These are phyloP conservation scores for Alligator mississippiensis DNA, from an alignment of 2,113 vertebrate genomes.

Conservation along the genomic window DNA sequence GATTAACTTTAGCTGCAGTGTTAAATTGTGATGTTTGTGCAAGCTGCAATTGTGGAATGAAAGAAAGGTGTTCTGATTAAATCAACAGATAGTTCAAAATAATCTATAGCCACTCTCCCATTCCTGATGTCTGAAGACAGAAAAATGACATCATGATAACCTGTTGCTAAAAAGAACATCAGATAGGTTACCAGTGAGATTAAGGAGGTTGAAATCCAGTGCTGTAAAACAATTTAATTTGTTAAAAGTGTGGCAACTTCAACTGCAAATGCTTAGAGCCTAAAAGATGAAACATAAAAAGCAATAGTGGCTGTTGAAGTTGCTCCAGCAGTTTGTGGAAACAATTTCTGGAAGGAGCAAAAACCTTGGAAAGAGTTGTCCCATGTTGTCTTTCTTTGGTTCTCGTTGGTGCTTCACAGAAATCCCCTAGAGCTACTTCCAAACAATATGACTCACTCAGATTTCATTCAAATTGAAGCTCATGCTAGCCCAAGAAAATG, in stretches of 20 bases:
- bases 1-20: conserved; percentile 24
- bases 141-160: not conserved
- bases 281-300: not conserved
- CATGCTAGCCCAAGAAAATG: not conserved
- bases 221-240: not conserved
- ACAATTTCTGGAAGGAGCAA: not conserved
- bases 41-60: conserved; percentile 22
- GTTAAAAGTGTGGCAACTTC: not conserved
- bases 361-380: conserved; percentile 1
- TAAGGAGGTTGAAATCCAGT: not conserved
- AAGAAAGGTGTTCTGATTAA: conserved; percentile 37
- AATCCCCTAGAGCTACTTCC: not conserved
- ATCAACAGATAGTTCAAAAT: conserved; percentile 34
- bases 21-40: conserved; percentile 43
- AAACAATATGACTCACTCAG: not conserved
- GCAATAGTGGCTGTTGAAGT: not conserved
- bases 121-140: conserved; percentile 49
- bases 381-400: not conserved
- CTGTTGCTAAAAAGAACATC: not conserved
- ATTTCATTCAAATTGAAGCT: conserved; percentile 1
- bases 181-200: not conserved
- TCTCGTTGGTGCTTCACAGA: not conserved
- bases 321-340: not conserved
- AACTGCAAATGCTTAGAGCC: not conserved
- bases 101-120: conserved; percentile 2